A percentile compares a stretch with the other conserved stretches of the same genome.
Evolutionary conservation across 1,140 invertebrate species (phyloP).

Genomic region (Tetramorium alpestre): DNA sequence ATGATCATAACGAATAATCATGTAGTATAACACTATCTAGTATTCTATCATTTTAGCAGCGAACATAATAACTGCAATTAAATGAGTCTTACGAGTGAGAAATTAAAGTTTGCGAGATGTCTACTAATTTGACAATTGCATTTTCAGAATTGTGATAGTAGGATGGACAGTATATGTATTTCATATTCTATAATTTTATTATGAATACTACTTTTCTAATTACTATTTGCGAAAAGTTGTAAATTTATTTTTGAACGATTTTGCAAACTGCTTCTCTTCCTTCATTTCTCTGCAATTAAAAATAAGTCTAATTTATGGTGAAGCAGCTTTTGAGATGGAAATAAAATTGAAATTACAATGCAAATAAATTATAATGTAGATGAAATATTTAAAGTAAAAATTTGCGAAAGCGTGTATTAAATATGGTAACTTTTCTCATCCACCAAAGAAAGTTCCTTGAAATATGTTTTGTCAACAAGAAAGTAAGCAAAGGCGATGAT

Average conservation of each 20-base stretch:
- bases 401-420: neutral
- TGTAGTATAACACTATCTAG: neutral
- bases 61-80: constrained; percentile 38
- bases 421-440: neutral
- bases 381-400: neutral
- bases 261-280: neutral
- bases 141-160: neutral
- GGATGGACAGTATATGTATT: neutral
- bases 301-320: neutral
- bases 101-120: constrained; percentile 22
- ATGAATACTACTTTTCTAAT: neutral
- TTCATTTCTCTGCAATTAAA: neutral
- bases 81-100: neutral
- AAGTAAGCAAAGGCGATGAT: constrained; percentile 31
- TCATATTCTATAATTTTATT: neutral
- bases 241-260: constrained; percentile 1
- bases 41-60: constrained; percentile 22
- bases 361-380: neutral
- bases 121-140: constrained; percentile 38
- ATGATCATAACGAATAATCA: constrained; percentile 33
- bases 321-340: neutral
- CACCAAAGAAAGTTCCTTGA: neutral
- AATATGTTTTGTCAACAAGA: neutral
- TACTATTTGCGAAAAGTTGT: neutral
- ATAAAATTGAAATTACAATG: neutral